Percentiles rank a stretch among this genome's conserved stretches.
phyloP scores from a whole-genome alignment of 1,140 invertebrate genomes.

The Galleria mellonella region DNA sequence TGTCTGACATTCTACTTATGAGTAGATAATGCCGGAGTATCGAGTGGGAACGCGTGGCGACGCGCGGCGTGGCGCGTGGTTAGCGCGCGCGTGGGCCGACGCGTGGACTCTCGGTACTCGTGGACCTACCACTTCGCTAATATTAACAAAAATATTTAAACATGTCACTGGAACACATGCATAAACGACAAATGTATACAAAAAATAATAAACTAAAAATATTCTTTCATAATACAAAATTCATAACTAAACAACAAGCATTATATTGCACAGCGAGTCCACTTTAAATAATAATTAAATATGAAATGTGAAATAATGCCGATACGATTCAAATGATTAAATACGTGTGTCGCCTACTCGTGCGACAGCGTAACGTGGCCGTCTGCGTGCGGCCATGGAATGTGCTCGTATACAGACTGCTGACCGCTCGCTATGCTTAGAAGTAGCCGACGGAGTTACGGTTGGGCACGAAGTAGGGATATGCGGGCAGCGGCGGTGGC shows the following conservation, averaged over 20 bases:
- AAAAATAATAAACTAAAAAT: slow-evolving; percentile 53
- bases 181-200: slow-evolving; percentile 41
- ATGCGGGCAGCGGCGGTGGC: slow-evolving; percentile 60
- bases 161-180: slow-evolving; percentile 44
- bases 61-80: background rate
- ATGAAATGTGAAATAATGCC: slow-evolving; percentile 38
- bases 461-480: slow-evolving; percentile 60
- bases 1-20: slow-evolving; percentile 29
- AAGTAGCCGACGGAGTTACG: slow-evolving; percentile 61
- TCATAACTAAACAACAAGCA: slow-evolving; percentile 67
- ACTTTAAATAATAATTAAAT: slow-evolving; percentile 62
- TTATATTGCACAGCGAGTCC: slow-evolving; percentile 67
- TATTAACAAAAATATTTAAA: slow-evolving; percentile 27
- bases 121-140: slow-evolving; percentile 2
- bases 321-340: slow-evolving; percentile 16
- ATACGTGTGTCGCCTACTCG: background rate
- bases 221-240: slow-evolving; percentile 47
- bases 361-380: background rate
- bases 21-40: slow-evolving; percentile 17
- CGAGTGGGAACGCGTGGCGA: slow-evolving; percentile 10
- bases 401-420: slow-evolving; percentile 5
- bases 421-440: slow-evolving; percentile 15
- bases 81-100: background rate
- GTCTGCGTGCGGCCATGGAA: slow-evolving; percentile 1
- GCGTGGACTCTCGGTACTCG: slow-evolving; percentile 7